phyloP scores from a whole-genome alignment of 2,797 vertebrate species.

The Allobates femoralis region DNA sequence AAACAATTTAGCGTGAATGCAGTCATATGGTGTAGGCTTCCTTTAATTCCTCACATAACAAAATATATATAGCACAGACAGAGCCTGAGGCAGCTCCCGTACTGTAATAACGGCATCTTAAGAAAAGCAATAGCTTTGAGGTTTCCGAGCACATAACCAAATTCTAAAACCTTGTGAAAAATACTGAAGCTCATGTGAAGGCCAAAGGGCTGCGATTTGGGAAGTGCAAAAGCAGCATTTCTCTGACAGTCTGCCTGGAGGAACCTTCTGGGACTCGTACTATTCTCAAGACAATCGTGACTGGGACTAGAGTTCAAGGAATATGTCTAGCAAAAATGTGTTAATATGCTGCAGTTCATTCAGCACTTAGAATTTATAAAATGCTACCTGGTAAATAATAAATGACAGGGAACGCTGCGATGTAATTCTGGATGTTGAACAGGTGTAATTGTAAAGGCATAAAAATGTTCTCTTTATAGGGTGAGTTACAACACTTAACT shows the following conservation, averaged over 20 bases:
- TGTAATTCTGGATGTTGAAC: constrained; percentile 57
- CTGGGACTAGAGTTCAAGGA: constrained; percentile 59
- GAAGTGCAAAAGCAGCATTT: constrained; percentile 58
- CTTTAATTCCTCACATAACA: constrained; percentile 47
- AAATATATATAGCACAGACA: constrained; percentile 56
- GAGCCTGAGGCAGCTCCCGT: constrained; percentile 43
- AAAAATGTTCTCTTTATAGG: constrained; percentile 52
- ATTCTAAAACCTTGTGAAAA: constrained; percentile 35
- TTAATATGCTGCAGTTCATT: constrained; percentile 54
- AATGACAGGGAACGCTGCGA: constrained; percentile 41
- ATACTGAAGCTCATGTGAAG: constrained; percentile 39
- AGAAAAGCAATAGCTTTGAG: constrained; percentile 60
- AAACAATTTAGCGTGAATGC: constrained; percentile 24
- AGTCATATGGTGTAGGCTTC: constrained; percentile 36
- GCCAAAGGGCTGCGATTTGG: constrained; percentile 48
- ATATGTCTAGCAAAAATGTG: constrained; percentile 47
- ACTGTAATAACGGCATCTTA: constrained; percentile 60
- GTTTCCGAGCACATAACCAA: constrained; percentile 45
- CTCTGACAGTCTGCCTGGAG: constrained; percentile 53
- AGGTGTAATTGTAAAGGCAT: constrained; percentile 54
- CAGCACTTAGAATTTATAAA: constrained; percentile 43
- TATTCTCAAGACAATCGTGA: constrained; percentile 32
- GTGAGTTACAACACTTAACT: constrained; percentile 41
- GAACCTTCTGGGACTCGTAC: constrained; percentile 49
- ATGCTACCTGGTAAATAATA: constrained; percentile 60